Evolutionary conservation across 2,888 invertebrate species (phyloP).

Genomic region (Ferrisia virgata): DNA sequence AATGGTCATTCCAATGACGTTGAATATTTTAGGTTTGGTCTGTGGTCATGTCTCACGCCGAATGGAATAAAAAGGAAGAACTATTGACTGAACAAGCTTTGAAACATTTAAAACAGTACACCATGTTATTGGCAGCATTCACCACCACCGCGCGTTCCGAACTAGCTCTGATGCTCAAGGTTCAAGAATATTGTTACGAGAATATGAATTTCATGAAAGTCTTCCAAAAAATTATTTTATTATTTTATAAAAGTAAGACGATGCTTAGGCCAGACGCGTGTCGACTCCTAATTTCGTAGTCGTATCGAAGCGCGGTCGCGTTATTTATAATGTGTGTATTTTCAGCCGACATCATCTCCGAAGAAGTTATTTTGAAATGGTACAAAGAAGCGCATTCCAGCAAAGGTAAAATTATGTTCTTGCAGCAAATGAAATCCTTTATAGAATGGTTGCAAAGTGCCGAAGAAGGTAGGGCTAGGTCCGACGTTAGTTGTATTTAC

Average conservation of each 20-base stretch:
- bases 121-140: slow-evolving; percentile 81
- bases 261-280: neutral
- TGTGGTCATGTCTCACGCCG: slow-evolving; percentile 90
- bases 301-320: neutral
- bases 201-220: slow-evolving; percentile 99
- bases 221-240: slow-evolving; percentile 93
- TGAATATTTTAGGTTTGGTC: slow-evolving; percentile 72
- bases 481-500: no score
- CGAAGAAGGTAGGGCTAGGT: slow-evolving; percentile 67
- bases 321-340: neutral
- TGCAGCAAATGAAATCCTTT: slow-evolving; percentile 97
- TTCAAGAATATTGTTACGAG: slow-evolving; percentile 97
- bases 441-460: slow-evolving; percentile 97
- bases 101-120: slow-evolving; percentile 82
- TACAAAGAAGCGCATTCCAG: slow-evolving; percentile 88
- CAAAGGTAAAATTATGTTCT: slow-evolving; percentile 96
- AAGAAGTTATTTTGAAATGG: slow-evolving; percentile 94
- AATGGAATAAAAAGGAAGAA: slow-evolving; percentile 99
- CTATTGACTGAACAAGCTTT: slow-evolving; percentile 92
- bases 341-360: slow-evolving; percentile 84
- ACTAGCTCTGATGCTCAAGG: slow-evolving; percentile 81
- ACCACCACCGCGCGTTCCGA: slow-evolving; percentile 83
- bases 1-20: neutral
- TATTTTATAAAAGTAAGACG: slow-evolving; percentile 85
- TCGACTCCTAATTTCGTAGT: neutral